Evolutionary conservation across 2,113 vertebrate genomes (phyloP).

Genomic region (Tor tambroides): DNA sequence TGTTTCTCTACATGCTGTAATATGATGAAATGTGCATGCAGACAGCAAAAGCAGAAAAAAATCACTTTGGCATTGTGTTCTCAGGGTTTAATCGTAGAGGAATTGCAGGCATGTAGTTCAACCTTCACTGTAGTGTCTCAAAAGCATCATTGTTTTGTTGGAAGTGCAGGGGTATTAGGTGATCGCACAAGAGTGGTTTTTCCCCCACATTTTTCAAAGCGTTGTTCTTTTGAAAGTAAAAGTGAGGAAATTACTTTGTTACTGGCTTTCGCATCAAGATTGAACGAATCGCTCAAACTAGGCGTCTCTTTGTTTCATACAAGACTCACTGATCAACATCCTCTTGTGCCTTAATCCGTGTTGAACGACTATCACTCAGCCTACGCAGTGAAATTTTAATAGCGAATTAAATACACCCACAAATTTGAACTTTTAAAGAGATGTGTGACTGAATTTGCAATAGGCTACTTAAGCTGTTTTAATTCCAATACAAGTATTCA

Average conservation of each 20-base stretch:
- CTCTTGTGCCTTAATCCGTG: neutral
- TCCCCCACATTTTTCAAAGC: neutral
- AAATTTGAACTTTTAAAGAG: neutral
- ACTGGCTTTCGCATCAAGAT: neutral
- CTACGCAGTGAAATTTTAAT: neutral
- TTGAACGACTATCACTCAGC: neutral
- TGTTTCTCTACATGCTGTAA: neutral
- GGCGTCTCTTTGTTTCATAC: neutral
- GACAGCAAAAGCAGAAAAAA: neutral
- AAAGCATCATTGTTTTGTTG: neutral
- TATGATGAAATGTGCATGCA: conserved; percentile 14
- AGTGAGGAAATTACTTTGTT: neutral
- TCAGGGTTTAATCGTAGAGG: neutral
- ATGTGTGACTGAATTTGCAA: conserved; percentile 17
- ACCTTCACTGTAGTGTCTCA: neutral
- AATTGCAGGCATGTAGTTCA: neutral
- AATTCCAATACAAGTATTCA: neutral
- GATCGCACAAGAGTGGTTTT: neutral
- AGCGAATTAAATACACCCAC: conserved; percentile 12
- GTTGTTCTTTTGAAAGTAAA: neutral
- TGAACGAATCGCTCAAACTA: neutral
- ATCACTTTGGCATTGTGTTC: neutral
- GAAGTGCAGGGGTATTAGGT: neutral
- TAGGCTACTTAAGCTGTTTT: neutral
- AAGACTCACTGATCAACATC: neutral